Evolutionary conservation across 2,797 vertebrate genomes (phyloP).

Genomic region (Pitangus sulphuratus): DNA sequence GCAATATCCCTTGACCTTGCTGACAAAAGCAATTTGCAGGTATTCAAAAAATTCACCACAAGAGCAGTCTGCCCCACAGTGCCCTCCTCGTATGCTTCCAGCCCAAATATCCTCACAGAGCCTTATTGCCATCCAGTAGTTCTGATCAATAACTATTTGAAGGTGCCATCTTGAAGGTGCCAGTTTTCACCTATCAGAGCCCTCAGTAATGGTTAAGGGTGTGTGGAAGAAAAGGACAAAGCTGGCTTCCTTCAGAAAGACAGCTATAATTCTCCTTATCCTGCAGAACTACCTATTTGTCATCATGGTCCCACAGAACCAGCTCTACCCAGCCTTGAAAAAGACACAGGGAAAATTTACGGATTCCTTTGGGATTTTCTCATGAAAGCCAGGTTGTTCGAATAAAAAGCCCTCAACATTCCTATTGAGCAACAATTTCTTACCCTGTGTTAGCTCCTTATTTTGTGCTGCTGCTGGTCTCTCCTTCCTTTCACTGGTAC

Average conservation of each 20-base stretch:
- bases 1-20: background rate
- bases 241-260: background rate
- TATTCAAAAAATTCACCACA: background rate
- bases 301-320: no score
- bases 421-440: background rate
- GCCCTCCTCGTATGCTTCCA: background rate
- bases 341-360: background rate
- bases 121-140: background rate
- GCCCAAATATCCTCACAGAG: background rate
- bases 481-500: background rate
- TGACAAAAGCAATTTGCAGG: background rate
- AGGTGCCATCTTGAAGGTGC: background rate
- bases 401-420: background rate
- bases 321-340: background rate
- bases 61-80: background rate
- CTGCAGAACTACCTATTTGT: background rate
- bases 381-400: background rate
- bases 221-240: background rate
- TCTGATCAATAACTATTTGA: background rate
- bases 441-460: background rate
- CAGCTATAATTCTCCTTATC: background rate
- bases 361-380: background rate
- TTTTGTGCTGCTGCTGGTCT: background rate
- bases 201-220: background rate
- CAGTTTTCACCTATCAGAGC: background rate